These are phyloP conservation scores for Maconellicoccus hirsutus DNA, from an alignment of 1,140 invertebrate genomes.

Conservation along the genomic window DNA sequence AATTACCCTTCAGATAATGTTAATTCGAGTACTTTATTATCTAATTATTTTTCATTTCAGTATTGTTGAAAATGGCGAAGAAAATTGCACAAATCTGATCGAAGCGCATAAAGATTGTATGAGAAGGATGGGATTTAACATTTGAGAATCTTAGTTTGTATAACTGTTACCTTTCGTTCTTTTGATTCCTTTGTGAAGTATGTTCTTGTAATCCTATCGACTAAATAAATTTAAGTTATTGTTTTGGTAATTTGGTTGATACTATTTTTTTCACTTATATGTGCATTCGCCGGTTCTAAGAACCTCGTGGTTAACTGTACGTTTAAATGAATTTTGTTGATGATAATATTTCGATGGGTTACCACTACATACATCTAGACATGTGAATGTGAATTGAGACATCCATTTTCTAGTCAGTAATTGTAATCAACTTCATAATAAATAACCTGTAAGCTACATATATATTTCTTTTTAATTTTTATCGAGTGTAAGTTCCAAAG, in stretches of 20 bases:
- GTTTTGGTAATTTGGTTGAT: background rate
- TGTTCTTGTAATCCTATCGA: background rate
- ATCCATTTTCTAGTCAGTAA: too few relatives aligned
- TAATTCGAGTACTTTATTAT: background rate
- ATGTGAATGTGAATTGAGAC: too few relatives aligned
- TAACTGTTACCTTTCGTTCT: background rate
- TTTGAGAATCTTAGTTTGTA: conserved; percentile 43
- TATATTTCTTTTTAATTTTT: too few relatives aligned
- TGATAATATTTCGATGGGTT: too few relatives aligned
- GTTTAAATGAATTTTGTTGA: too few relatives aligned
- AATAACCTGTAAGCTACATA: too few relatives aligned
- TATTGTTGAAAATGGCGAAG: conserved; percentile 86
- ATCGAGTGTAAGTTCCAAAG: too few relatives aligned
- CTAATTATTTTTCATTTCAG: conserved; percentile 46
- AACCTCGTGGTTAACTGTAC: too few relatives aligned
- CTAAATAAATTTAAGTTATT: background rate
- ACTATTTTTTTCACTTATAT: background rate
- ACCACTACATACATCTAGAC: too few relatives aligned
- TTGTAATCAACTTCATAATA: too few relatives aligned
- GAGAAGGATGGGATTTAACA: conserved; percentile 88
- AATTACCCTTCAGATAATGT: background rate
- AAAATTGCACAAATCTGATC: conserved; percentile 77
- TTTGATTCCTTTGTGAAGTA: background rate
- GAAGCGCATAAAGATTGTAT: conserved; percentile 96
- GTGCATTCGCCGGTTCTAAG: too few relatives aligned